A percentile compares a stretch with the other conserved stretches of the same genome.
Conservation (phyloP, 2,113 vertebrate species). For the Polypterus senegalus region DNA sequence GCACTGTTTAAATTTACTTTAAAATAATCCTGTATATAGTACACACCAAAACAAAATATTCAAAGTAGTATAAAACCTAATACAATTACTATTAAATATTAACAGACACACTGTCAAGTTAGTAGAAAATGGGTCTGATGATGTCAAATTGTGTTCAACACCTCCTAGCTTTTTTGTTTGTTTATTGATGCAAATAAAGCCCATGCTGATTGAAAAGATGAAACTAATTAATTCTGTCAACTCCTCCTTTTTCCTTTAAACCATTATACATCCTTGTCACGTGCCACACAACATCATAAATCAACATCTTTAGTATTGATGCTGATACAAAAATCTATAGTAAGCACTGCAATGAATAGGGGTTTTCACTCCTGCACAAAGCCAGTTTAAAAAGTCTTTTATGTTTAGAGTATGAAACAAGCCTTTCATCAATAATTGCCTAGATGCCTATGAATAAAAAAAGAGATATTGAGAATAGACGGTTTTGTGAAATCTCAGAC, state of each 20-base stretch:
- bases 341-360: constrained; percentile 29
- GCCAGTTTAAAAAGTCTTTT: constrained; percentile 29
- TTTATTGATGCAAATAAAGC: constrained; percentile 14
- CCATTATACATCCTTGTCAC: constrained; percentile 11
- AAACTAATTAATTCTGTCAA: constrained; percentile 9
- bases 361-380: constrained; percentile 20
- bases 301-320: constrained; percentile 23
- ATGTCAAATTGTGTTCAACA: not conserved
- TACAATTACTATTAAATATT: too few relatives aligned
- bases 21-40: too few relatives aligned
- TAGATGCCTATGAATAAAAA: constrained; percentile 15
- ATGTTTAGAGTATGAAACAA: constrained; percentile 31
- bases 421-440: constrained; percentile 23
- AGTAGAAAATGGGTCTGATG: too few relatives aligned
- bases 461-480: constrained; percentile 20
- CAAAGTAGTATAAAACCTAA: too few relatives aligned
- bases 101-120: too few relatives aligned
- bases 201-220: constrained; percentile 2
- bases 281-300: constrained; percentile 27
- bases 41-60: too few relatives aligned
- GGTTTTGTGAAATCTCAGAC: constrained; percentile 17
- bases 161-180: constrained; percentile 18
- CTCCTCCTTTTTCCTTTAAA: constrained; percentile 5
- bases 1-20: too few relatives aligned
- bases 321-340: constrained; percentile 26